Conservation (phyloP, 2,797 vertebrate species). For the Sternotherus odoratus region DNA sequence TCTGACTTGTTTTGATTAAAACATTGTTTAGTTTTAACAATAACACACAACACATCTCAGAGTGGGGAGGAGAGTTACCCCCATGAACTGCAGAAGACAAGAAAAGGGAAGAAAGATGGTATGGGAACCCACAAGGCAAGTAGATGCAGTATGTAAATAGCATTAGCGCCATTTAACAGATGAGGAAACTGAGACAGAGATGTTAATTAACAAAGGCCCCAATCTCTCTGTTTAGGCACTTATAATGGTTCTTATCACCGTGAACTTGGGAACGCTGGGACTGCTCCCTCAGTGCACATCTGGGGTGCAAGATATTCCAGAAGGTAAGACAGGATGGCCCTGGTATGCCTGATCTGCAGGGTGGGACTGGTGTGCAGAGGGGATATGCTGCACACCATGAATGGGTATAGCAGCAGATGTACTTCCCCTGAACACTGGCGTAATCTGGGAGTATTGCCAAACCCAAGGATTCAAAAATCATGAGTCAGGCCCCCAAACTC, state of each 20-base stretch:
- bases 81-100: background rate
- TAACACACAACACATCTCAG: background rate
- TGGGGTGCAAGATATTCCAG: background rate
- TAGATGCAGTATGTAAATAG: background rate
- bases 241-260: background rate
- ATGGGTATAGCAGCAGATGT: background rate
- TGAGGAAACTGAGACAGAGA: background rate
- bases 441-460: background rate
- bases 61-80: background rate
- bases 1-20: background rate
- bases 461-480: background rate
- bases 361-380: background rate
- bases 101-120: background rate
- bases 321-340: background rate
- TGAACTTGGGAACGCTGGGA: background rate
- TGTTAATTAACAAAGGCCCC: background rate
- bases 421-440: background rate
- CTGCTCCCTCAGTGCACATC: background rate
- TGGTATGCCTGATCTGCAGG: background rate
- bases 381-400: background rate
- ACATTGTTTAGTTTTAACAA: background rate
- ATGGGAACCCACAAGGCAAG: background rate
- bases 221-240: background rate
- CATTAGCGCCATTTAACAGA: background rate
- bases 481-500: background rate